These are phyloP conservation scores for Odontothrips loti DNA, from an alignment of 2,888 invertebrate genomes.

Conservation along the genomic window DNA sequence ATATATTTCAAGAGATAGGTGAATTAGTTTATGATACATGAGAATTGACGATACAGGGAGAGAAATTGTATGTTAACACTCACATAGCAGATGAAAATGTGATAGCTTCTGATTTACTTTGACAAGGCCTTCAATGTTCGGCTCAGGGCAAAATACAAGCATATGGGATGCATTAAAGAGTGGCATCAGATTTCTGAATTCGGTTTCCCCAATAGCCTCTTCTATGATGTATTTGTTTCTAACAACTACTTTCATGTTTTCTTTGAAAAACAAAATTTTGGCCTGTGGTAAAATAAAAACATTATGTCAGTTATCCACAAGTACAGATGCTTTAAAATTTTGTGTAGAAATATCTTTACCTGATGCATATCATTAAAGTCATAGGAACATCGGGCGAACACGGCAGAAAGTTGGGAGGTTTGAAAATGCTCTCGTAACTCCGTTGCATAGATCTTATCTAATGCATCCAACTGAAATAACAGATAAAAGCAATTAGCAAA, in stretches of 20 bases:
- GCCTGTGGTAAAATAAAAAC: conserved; percentile 35
- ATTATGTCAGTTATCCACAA: not conserved
- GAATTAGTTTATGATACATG: conserved; percentile 20
- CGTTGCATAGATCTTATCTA: not conserved
- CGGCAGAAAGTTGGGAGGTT: not conserved
- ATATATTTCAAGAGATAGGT: conserved; percentile 40
- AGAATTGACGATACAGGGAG: not conserved
- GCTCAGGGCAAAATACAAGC: conserved; percentile 66
- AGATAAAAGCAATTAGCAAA: not conserved
- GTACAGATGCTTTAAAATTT: too few species aligned
- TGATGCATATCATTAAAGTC: not conserved
- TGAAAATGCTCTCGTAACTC: not conserved
- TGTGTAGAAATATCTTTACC: not conserved
- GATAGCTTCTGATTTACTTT: conserved; percentile 66
- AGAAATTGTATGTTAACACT: conserved; percentile 36
- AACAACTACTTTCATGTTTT: conserved; percentile 63
- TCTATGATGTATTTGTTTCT: conserved; percentile 63
- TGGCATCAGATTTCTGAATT: conserved; percentile 61
- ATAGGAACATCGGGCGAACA: not conserved
- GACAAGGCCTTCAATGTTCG: conserved; percentile 57
- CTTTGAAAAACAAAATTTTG: conserved; percentile 53
- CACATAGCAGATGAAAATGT: conserved; percentile 66
- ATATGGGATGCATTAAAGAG: conserved; percentile 62
- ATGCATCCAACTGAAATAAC: not conserved
- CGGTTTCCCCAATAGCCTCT: conserved; percentile 62